Evolutionary conservation across 1,140 invertebrate genomes (phyloP), one percentile per base, ranked within the genome.

Genomic region (Phymorhynchus buccinoides): DNA sequence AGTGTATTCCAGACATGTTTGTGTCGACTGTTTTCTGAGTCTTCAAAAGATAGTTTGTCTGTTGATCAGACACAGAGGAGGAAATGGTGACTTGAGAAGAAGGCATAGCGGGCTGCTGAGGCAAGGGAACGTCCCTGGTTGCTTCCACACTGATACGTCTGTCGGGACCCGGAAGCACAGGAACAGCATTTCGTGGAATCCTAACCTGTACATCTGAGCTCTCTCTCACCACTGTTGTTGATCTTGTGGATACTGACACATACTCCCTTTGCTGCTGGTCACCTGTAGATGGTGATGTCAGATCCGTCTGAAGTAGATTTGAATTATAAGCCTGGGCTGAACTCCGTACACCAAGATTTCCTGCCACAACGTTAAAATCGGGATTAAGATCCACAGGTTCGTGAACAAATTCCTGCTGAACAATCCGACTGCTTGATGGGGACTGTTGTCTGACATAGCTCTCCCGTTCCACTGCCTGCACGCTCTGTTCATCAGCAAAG

Each of bases 181-280:
- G 81, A 3, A 83, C 81, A 14, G 62, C 81, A 41, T 68, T 42
- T 12, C 52, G 37, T 27, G 81, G 81, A 30, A 83, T 83, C 4
- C 44, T 30, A n/a, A 83, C 44, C 62, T 83, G 62, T 39, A 83
- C 37, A 37, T 83, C 41, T 9, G 81, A 0, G 18, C 73, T 6
- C 18, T 83, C 66, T 6, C 12, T 41, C 39, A 83, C 39, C 39
- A 83, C 81, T 1, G 66, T 66, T 22, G 62, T 71, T 7, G 62
- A 42, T 1, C 62, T 83, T 0, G 81, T 83, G 2, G 81, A 83
- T 22, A 83, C 81, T n/a, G 81, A 71, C 12, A 73, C 16, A 1
- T 30, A 81, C 80, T 56, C 18, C 22, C 27, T 52, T 32, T 30
- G 37, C 9, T 71, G 81, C 27, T 83, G 81, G 4, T 81, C 35